Evolutionary conservation across 2,113 vertebrate species (phyloP).

Genomic region (Tenrec ecaudatus): DNA sequence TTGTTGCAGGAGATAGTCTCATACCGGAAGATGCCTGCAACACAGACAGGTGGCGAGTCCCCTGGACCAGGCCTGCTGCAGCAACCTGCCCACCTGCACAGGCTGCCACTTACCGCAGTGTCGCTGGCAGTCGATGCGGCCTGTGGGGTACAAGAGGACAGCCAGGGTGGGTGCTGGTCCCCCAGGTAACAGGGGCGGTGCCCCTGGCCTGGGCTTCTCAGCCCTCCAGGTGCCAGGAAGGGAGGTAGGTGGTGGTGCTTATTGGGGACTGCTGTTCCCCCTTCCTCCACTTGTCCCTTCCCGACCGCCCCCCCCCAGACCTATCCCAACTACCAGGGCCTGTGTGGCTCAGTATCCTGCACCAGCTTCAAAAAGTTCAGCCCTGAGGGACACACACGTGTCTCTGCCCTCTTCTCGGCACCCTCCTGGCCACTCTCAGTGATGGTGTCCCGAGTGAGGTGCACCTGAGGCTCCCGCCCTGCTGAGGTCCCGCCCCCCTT

Average conservation of each 20-base stretch:
- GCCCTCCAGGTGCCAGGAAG: background rate
- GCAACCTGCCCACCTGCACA: accelerated
- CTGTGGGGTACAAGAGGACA: conserved; percentile 35
- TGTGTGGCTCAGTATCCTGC: background rate
- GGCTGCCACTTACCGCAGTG: conserved; percentile 77
- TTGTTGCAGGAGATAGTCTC: conserved; percentile 73
- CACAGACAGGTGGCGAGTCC: background rate
- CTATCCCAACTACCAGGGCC: background rate
- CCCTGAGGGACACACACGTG: background rate
- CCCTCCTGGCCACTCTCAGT: no score
- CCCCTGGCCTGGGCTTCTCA: background rate
- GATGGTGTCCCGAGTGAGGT: no score
- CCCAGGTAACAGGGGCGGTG: background rate
- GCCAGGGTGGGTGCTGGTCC: background rate
- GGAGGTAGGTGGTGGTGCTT: background rate
- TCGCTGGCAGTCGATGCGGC: conserved; percentile 75
- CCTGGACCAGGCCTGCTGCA: background rate
- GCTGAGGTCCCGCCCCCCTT: no score
- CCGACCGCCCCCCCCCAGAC: no score
- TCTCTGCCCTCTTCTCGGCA: no score
- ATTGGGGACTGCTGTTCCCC: background rate
- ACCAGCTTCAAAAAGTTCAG: no score
- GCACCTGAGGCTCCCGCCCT: no score
- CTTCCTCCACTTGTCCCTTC: background rate
- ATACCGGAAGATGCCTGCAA: conserved; percentile 74